phyloP scores from a whole-genome alignment of 2,888 invertebrate species.

The Cephus pygmeus region DNA sequence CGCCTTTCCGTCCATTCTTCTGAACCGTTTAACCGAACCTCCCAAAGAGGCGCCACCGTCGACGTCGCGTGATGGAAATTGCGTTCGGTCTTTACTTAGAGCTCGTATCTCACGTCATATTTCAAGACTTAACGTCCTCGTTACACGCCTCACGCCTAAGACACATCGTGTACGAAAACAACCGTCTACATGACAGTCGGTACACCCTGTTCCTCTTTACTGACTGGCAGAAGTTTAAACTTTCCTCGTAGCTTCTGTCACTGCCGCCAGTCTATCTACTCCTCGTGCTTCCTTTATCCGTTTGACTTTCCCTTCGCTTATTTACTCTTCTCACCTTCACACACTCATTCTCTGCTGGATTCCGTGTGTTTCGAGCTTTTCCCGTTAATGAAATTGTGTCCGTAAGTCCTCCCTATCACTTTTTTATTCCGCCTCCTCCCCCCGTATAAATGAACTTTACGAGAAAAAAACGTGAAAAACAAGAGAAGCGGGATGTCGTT shows the following conservation, averaged over 20 bases:
- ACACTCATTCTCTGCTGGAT: not conserved
- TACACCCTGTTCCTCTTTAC: not conserved
- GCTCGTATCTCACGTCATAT: not conserved
- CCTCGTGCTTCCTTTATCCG: not conserved
- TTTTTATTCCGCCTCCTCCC: not conserved
- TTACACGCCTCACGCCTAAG: not conserved
- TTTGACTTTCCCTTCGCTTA: not conserved
- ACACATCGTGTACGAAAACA: not conserved
- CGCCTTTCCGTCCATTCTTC: not conserved
- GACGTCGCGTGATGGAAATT: not conserved
- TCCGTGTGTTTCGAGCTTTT: not conserved
- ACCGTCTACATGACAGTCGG: not conserved
- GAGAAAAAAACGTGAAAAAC: not conserved
- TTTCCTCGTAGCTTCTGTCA: not conserved
- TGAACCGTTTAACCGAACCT: not conserved
- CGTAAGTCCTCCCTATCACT: not conserved
- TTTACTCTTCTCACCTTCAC: not conserved
- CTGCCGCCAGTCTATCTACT: not conserved
- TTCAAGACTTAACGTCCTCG: not conserved
- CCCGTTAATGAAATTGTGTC: not conserved
- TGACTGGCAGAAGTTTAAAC: not conserved
- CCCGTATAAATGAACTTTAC: not conserved
- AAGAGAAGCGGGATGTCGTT: not conserved
- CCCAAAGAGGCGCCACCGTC: not conserved
- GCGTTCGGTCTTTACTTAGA: not conserved